Percentiles rank a stretch among this genome's conserved stretches.
These are phyloP conservation scores for Spodoptera frugiperda DNA, from an alignment of 1,140 invertebrate genomes.

Conservation along the genomic window DNA sequence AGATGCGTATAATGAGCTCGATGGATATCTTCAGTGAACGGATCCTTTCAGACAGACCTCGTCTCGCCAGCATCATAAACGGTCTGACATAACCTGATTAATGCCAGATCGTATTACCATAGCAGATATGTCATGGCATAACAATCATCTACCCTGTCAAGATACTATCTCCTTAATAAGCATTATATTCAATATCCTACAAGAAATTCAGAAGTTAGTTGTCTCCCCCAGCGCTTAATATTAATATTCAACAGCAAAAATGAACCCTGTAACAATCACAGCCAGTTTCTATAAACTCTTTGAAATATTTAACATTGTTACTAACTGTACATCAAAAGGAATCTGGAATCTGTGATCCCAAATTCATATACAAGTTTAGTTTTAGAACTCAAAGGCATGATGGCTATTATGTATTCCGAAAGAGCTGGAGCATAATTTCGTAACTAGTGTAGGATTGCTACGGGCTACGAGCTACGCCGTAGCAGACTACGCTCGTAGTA, in stretches of 20 bases:
- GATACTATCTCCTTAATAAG: background rate
- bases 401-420: slow-evolving; percentile 21
- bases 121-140: slow-evolving; percentile 14
- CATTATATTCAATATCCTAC: no score
- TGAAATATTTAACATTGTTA: slow-evolving; percentile 1
- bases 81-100: slow-evolving; percentile 27
- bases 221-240: no score
- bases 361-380: slow-evolving; percentile 26
- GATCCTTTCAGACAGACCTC: background rate
- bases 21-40: slow-evolving; percentile 6
- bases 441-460: slow-evolving; percentile 14
- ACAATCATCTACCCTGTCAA: background rate
- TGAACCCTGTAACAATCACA: background rate
- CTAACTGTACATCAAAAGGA: slow-evolving; percentile 11
- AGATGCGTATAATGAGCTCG: slow-evolving; percentile 14
- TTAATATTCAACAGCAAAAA: no score
- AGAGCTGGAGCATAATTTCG: slow-evolving; percentile 23
- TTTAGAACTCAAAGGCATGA: slow-evolving; percentile 15
- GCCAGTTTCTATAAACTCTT: background rate
- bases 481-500: slow-evolving; percentile 23
- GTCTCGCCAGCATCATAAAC: background rate
- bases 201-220: no score
- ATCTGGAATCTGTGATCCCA: background rate
- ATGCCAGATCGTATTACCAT: slow-evolving; percentile 15
- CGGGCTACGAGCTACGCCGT: slow-evolving; percentile 2